Evolutionary conservation across 2,797 vertebrate species (phyloP).

Genomic region (Vultur gryphus): DNA sequence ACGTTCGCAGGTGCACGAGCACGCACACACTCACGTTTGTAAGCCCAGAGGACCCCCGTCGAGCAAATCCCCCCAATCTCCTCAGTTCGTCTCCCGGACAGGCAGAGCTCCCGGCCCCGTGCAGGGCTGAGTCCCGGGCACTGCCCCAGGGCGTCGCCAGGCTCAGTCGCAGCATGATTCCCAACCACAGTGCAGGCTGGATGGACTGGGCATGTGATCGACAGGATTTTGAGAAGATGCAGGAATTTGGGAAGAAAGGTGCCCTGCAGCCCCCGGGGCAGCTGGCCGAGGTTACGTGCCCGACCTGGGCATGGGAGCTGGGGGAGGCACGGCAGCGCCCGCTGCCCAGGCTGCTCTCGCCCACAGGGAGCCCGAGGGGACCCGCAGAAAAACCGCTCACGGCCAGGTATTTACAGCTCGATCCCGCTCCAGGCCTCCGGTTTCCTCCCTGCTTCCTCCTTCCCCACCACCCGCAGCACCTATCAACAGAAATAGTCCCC

Average conservation of each 20-base stretch:
- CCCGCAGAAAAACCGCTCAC: not conserved
- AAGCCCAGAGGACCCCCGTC: fast-evolving
- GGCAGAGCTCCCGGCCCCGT: fast-evolving
- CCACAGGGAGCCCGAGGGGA: not conserved
- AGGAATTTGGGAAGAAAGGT: not conserved
- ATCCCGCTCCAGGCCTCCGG: not conserved
- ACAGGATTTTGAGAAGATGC: not conserved
- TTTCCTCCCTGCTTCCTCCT: conserved; percentile 33
- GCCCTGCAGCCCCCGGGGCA: fast-evolving
- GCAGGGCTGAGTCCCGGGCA: fast-evolving
- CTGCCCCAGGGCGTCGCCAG: not conserved
- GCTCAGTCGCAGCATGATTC: not conserved
- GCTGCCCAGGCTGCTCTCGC: not conserved
- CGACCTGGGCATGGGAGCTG: fast-evolving
- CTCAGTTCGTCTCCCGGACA: fast-evolving
- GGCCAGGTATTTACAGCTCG: conserved; percentile 11
- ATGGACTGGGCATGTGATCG: not conserved
- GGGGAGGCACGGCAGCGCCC: not conserved
- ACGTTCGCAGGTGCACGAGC: fast-evolving
- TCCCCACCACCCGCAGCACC: not conserved
- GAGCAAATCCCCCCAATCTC: not conserved
- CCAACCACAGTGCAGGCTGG: not conserved
- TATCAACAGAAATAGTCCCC: conserved; percentile 37
- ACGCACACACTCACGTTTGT: fast-evolving
- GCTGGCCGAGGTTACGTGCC: not conserved